Percentiles rank a stretch among this genome's conserved stretches.
These are phyloP conservation scores for Drosophila colorata DNA, from an alignment of 2,888 invertebrate genomes.

Conservation along the genomic window DNA sequence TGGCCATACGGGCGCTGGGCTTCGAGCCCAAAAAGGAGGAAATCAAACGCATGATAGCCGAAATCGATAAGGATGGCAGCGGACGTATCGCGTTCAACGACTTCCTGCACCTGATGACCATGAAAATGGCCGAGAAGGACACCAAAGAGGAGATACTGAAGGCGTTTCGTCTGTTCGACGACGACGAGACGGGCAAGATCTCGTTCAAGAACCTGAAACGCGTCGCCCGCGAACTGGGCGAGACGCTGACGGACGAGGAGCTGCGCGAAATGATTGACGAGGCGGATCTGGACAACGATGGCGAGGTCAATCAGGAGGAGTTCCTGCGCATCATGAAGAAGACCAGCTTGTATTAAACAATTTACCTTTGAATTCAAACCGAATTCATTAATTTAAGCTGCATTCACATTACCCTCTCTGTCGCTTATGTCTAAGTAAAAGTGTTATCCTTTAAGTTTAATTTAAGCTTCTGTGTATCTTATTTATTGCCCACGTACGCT, in stretches of 20 bases:
- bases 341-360: slow-evolving; percentile 94
- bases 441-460: slow-evolving; percentile 38
- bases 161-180: slow-evolving; percentile 99
- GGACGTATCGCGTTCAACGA: slow-evolving; percentile 95
- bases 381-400: slow-evolving; percentile 35
- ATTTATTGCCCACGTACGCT: slow-evolving; percentile 23
- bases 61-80: slow-evolving; percentile 94
- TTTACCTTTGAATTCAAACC: slow-evolving; percentile 25
- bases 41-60: slow-evolving; percentile 96
- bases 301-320: slow-evolving; percentile 97
- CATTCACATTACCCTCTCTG: slow-evolving; percentile 23
- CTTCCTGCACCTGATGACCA: slow-evolving; percentile 94
- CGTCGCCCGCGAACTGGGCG: slow-evolving; percentile 97
- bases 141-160: slow-evolving; percentile 98
- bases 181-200: slow-evolving; percentile 98
- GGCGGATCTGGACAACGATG: slow-evolving; percentile 98
- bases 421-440: slow-evolving; percentile 34
- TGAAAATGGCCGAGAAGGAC: slow-evolving; percentile 98
- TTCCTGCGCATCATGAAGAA: slow-evolving; percentile 99
- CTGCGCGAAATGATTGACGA: slow-evolving; percentile 98
- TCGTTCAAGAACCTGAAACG: slow-evolving; percentile 96
- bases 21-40: slow-evolving; percentile 99
- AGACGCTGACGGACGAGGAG: slow-evolving; percentile 98
- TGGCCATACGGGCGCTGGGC: slow-evolving; percentile 97
- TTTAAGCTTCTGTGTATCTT: slow-evolving; percentile 40